Evolutionary conservation across 2,113 vertebrate species (phyloP).

Genomic region (Sula dactylatra): DNA sequence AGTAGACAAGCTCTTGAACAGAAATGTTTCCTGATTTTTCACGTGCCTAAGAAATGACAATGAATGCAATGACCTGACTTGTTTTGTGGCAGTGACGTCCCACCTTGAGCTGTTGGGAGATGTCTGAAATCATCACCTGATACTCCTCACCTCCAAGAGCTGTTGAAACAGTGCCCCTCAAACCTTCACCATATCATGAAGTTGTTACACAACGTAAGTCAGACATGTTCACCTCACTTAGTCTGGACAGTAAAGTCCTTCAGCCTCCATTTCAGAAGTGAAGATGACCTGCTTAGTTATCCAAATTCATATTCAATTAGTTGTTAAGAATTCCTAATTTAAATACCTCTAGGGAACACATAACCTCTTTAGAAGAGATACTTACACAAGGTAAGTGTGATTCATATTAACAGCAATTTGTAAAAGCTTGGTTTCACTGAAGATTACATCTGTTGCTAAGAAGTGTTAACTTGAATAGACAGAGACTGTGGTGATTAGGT

Average conservation of each 20-base stretch:
- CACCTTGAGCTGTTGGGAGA: not conserved
- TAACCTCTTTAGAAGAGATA: constrained; percentile 62
- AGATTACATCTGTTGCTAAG: constrained; percentile 58
- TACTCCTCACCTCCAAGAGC: not conserved
- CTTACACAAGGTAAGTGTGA: constrained; percentile 60
- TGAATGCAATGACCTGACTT: not conserved
- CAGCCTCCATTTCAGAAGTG: not conserved
- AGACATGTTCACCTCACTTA: not conserved
- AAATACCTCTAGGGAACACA: constrained; percentile 59
- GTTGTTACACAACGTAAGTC: not conserved
- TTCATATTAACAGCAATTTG: constrained; percentile 66
- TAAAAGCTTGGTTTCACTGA: constrained; percentile 68
- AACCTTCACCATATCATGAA: not conserved
- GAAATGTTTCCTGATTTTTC: not conserved
- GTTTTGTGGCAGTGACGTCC: not conserved
- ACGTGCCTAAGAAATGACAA: not conserved
- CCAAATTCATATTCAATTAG: constrained; percentile 62
- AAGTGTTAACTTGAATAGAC: constrained; percentile 39
- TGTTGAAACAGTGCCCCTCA: not conserved
- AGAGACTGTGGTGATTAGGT: not conserved
- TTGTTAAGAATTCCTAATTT: constrained; percentile 54
- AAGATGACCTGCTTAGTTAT: not conserved
- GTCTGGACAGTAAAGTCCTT: not conserved
- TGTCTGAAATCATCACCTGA: not conserved
- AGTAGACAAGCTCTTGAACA: not conserved